phyloP scores from a whole-genome alignment of 2,113 vertebrate genomes.

The Donacobius atricapilla region DNA sequence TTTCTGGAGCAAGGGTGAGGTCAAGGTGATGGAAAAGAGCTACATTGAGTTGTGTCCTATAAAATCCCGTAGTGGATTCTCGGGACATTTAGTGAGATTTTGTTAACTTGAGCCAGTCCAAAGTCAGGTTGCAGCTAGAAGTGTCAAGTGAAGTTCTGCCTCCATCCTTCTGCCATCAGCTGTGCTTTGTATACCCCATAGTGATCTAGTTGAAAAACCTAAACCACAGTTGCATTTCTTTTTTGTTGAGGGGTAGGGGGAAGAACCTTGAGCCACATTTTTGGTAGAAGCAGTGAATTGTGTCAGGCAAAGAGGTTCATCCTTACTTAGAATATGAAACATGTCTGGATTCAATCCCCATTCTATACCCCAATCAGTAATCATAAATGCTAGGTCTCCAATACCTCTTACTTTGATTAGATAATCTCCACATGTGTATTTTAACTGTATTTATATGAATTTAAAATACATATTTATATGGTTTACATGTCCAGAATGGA shows the following conservation, averaged over 20 bases:
- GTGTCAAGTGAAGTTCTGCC: background rate
- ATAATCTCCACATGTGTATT: background rate
- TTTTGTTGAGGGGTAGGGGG: rapidly evolving
- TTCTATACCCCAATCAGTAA: background rate
- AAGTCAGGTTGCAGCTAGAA: background rate
- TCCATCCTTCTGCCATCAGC: background rate
- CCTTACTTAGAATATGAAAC: background rate
- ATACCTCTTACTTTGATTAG: background rate
- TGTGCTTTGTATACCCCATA: rapidly evolving
- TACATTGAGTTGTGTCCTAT: background rate
- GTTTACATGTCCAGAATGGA: background rate
- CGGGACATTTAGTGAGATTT: background rate
- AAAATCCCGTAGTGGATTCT: background rate
- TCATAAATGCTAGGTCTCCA: background rate
- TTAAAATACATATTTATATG: background rate
- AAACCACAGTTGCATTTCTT: background rate
- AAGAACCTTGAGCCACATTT: background rate
- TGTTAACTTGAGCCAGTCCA: background rate
- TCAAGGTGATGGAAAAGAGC: background rate
- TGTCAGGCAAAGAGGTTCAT: background rate
- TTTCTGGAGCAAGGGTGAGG: background rate
- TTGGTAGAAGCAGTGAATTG: background rate
- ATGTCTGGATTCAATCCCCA: background rate
- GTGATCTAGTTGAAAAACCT: background rate
- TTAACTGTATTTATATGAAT: background rate